Evolutionary conservation across 1,140 invertebrate species (phyloP).

Genomic region (Neodiprion pinetum): DNA sequence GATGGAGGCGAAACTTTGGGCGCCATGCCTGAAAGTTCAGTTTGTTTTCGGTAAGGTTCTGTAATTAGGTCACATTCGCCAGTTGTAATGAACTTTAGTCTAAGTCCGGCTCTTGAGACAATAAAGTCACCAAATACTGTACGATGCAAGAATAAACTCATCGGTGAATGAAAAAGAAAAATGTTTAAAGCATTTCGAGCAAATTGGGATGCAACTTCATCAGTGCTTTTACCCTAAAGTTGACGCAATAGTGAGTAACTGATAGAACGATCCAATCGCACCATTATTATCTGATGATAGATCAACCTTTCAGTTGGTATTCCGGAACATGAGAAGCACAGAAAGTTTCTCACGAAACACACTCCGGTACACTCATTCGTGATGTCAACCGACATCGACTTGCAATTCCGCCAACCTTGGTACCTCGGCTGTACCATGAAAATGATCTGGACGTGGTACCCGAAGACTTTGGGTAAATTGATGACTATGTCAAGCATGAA

Average conservation of each 20-base stretch:
- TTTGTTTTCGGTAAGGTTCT: slow-evolving; percentile 29
- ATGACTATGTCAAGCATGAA: background rate
- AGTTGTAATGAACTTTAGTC: background rate
- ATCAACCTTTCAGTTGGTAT: slow-evolving; percentile 29
- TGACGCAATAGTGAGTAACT: too few species aligned
- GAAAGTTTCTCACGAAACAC: slow-evolving; percentile 25
- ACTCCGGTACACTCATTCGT: slow-evolving; percentile 31
- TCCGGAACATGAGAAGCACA: slow-evolving; percentile 31
- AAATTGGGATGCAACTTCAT: too few species aligned
- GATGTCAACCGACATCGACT: slow-evolving; percentile 24
- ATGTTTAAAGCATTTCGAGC: too few species aligned
- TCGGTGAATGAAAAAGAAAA: too few species aligned
- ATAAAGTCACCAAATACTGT: too few species aligned
- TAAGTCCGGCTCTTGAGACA: background rate
- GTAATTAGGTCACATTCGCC: too few species aligned
- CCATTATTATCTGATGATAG: background rate
- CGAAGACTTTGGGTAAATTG: slow-evolving; percentile 30
- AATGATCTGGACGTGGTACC: slow-evolving; percentile 28
- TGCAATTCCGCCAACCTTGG: slow-evolving; percentile 30
- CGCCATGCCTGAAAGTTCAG: slow-evolving; percentile 33
- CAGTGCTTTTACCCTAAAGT: too few species aligned
- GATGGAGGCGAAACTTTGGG: slow-evolving; percentile 22
- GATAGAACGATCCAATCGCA: too few species aligned
- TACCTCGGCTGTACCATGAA: slow-evolving; percentile 33
- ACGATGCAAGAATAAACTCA: too few species aligned